These are phyloP conservation scores for Drosophila melanica DNA, from an alignment of 1,140 invertebrate species.

Conservation along the genomic window DNA sequence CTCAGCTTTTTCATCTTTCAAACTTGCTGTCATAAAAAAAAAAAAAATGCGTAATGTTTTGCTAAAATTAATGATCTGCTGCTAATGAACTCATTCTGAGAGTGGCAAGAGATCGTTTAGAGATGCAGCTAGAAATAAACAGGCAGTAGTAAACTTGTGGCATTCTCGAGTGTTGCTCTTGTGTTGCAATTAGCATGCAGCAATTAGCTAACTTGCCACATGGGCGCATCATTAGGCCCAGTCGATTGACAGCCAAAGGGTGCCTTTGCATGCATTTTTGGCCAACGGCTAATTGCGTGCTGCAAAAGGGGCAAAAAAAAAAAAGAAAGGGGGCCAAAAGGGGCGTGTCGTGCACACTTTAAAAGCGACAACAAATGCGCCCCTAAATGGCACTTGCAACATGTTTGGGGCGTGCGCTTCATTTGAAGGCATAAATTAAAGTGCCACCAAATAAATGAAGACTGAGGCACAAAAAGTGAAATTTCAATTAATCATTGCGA, in stretches of 20 bases:
- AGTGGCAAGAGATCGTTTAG: not conserved
- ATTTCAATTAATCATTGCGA: conserved; percentile 64
- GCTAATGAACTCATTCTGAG: not conserved
- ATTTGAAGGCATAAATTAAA: conserved; percentile 38
- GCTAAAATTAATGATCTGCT: conserved; percentile 40
- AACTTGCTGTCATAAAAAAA: too few relatives aligned
- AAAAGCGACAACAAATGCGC: conserved; percentile 65
- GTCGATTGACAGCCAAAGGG: conserved; percentile 56
- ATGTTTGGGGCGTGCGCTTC: conserved; percentile 58
- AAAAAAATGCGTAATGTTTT: not conserved
- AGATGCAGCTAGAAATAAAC: conserved; percentile 24
- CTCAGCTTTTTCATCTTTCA: too few relatives aligned
- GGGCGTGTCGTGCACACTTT: conserved; percentile 62
- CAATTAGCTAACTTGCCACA: conserved; percentile 50
- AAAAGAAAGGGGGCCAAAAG: conserved; percentile 15
- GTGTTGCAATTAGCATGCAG: conserved; percentile 56
- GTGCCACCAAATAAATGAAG: conserved; percentile 53
- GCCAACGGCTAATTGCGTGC: conserved; percentile 56
- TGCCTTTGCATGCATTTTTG: conserved; percentile 52
- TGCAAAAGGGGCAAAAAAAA: conserved; percentile 27
- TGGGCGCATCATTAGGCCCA: conserved; percentile 34
- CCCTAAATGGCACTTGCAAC: conserved; percentile 75
- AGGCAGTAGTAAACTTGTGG: conserved; percentile 27
- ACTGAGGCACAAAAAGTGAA: conserved; percentile 46
- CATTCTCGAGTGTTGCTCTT: conserved; percentile 7